Base-by-base conservation (phyloP, 2,113 vertebrate species). In the Limnothrissa miodon region DNA sequence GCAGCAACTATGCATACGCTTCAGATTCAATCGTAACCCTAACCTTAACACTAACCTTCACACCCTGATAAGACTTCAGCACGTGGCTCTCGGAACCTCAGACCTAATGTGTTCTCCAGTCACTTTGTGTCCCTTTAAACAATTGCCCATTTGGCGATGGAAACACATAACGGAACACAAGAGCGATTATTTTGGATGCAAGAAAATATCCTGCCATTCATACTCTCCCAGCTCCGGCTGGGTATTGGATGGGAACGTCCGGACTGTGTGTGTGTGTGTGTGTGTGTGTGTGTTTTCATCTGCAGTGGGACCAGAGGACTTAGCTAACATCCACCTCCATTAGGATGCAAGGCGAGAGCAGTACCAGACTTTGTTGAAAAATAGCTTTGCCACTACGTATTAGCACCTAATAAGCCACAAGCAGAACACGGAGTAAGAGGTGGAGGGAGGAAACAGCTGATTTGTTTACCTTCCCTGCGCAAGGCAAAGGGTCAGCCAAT, bases 381-480 rank as follows among this genome's bases (percentile, higher is more conserved):
- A 56, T 42, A 46, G n/a, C 59, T 29, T 78, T 66, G 29, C 13
- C 17, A 6, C 15, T 82, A 80, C 83, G 78, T 29, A 29, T 62
- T 29, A 62, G 59, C n/a, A 78, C 36, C 44, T n/a, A 44, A 79
- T 83, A 1, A 56, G 21, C 11, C 13, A 23, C 78, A 82, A 85
- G 83, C 46, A 81, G 87, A 90, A 82, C 56, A 83, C 78, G 80
- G 21, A 45, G 80, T 1, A 6, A 29, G n/a, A 29, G 7, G 10
- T 25, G n/a, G 59, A 62, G 23, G 80, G 83, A 90, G 87, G 87
- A 92, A 92, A 80, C 78, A 51, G 83, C 81, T 86, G 84, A 86
- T 88, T 95, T 94, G 94, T 93, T 94, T 90, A 89, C 87, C 53
- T 78, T 53, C 29, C 46, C 80, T 45, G 84, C 78, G 91, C 87